These are phyloP conservation scores for Petrolisthes manimaculis DNA, from an alignment of 2,888 invertebrate genomes.

Conservation along the genomic window DNA sequence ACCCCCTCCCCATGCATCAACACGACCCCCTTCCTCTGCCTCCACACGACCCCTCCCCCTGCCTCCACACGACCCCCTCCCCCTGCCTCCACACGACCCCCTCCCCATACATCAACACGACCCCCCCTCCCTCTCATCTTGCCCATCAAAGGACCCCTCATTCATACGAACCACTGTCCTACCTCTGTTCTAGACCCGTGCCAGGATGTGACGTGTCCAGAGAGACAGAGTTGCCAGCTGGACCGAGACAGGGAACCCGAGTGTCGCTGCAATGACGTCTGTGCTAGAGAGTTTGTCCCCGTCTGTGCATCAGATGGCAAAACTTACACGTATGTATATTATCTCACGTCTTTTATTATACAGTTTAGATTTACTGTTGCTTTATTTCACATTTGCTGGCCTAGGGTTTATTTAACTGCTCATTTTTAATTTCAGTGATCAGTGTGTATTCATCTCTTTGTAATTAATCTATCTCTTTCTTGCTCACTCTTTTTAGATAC, in stretches of 20 bases:
- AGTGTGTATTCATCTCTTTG: too few species aligned
- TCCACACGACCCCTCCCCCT: not conserved
- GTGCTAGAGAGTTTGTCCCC: conserved; percentile 70
- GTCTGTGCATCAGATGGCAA: conserved; percentile 70
- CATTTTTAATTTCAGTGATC: too few species aligned
- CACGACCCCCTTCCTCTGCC: not conserved
- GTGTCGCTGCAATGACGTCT: conserved; percentile 83
- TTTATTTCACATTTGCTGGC: too few species aligned
- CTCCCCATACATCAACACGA: not conserved
- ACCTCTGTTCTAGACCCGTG: conserved; percentile 83
- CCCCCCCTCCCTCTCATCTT: conserved; percentile 67
- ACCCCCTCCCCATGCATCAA: not conserved
- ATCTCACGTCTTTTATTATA: too few species aligned
- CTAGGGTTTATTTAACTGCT: too few species aligned
- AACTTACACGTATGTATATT: conserved; percentile 69
- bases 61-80: not conserved
- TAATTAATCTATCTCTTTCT: too few species aligned
- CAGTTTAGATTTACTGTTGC: too few species aligned
- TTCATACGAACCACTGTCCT: not conserved
- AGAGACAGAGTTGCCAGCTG: conserved; percentile 86
- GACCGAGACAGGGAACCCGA: conserved; percentile 82
- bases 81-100: not conserved
- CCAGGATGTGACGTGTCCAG: conserved; percentile 81
- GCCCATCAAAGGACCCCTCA: not conserved
- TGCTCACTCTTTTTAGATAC: too few species aligned